Evolutionary conservation across 2,797 vertebrate species (phyloP).

Genomic region (Hemibagrus guttatus): DNA sequence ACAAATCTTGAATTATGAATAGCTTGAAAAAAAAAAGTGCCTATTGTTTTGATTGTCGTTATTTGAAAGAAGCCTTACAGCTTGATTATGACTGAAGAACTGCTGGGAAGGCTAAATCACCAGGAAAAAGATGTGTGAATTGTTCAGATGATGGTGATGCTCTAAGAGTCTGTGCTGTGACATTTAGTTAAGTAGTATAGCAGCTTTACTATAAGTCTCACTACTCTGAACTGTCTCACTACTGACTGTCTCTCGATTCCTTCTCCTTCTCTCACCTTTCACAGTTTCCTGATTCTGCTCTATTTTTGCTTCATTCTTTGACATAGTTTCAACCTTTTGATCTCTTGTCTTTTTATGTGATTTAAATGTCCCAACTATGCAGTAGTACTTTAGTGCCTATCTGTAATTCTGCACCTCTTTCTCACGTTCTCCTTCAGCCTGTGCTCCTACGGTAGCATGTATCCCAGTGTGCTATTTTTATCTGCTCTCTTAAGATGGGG

Average conservation of each 20-base stretch:
- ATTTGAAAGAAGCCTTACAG: constrained; percentile 61
- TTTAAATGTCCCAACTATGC: constrained; percentile 67
- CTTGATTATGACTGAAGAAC: constrained; percentile 49
- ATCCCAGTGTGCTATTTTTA: constrained; percentile 68
- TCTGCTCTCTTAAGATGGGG: constrained; percentile 61
- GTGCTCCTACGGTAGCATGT: constrained; percentile 60
- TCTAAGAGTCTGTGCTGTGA: constrained; percentile 49
- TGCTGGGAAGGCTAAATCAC: constrained; percentile 39
- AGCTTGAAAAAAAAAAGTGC: constrained; percentile 68
- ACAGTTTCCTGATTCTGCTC: neutral
- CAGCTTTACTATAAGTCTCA: constrained; percentile 51
- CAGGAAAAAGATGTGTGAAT: constrained; percentile 39
- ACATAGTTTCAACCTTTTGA: constrained; percentile 7
- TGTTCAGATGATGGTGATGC: constrained; percentile 39
- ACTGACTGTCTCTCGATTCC: constrained; percentile 42
- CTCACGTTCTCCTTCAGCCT: neutral
- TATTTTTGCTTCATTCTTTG: neutral
- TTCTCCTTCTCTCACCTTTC: neutral
- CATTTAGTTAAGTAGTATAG: constrained; percentile 60
- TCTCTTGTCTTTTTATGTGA: constrained; percentile 28
- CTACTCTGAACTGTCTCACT: constrained; percentile 25
- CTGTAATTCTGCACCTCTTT: constrained; percentile 38
- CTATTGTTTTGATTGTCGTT: constrained; percentile 71
- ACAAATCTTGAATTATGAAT: constrained; percentile 35
- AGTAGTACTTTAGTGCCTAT: constrained; percentile 72